These are phyloP conservation scores for Drosophila anceps DNA, from an alignment of 2,888 invertebrate species.

Conservation along the genomic window DNA sequence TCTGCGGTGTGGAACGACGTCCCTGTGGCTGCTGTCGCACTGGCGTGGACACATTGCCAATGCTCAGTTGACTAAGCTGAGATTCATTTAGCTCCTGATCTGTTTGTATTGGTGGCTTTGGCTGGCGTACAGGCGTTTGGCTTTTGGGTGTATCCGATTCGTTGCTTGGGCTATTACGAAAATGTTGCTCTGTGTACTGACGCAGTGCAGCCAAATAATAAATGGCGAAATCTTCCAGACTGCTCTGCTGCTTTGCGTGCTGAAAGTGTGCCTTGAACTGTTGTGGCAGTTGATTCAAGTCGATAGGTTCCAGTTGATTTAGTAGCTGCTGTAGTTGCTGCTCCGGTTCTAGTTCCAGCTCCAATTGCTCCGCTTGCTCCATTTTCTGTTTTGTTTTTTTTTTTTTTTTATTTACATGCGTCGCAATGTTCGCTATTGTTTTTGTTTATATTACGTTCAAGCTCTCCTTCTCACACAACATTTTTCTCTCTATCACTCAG, in stretches of 20 bases:
- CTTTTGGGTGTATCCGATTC: conserved; percentile 72
- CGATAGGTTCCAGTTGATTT: conserved; percentile 37
- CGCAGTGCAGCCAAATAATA: conserved; percentile 87
- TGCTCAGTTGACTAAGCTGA: conserved; percentile 36
- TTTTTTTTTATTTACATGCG: conserved; percentile 23
- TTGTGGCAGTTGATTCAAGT: conserved; percentile 27
- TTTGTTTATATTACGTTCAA: conserved; percentile 26
- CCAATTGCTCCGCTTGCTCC: conserved; percentile 27
- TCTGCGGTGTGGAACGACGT: conserved; percentile 60
- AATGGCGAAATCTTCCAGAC: conserved; percentile 87
- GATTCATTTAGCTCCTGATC: conserved; percentile 50
- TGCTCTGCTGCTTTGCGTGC: neutral
- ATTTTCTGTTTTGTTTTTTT: conserved; percentile 21
- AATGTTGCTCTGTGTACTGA: conserved; percentile 86
- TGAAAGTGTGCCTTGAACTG: conserved; percentile 63
- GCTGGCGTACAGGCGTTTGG: conserved; percentile 58
- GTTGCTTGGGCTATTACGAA: conserved; percentile 44
- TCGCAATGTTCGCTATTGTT: conserved; percentile 23
- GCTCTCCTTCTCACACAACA: conserved; percentile 32
- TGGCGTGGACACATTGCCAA: conserved; percentile 54
- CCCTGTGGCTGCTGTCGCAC: conserved; percentile 45
- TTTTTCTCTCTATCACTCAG: conserved; percentile 42
- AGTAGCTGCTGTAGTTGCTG: conserved; percentile 55
- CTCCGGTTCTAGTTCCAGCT: conserved; percentile 36
- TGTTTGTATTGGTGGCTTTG: conserved; percentile 1